Evolutionary conservation across 2,888 invertebrate species (phyloP).

Genomic region (Tetanocera ferruginea): DNA sequence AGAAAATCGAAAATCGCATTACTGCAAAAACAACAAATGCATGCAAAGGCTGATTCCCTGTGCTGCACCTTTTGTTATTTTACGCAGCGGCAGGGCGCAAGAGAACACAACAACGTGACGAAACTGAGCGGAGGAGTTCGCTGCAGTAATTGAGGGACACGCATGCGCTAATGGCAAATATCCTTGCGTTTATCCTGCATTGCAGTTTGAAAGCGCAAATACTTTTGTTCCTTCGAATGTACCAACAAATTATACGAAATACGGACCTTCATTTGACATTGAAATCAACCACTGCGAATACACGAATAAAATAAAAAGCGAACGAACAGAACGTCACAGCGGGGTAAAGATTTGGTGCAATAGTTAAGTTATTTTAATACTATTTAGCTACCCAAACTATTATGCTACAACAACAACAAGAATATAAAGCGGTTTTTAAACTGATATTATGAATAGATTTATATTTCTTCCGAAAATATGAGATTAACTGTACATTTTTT

Average conservation of each 20-base stretch:
- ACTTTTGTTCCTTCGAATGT: neutral
- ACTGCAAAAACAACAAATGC: slow-evolving; percentile 1
- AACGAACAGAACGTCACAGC: neutral
- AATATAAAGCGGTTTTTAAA: neutral
- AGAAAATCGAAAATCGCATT: neutral
- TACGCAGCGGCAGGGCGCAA: neutral
- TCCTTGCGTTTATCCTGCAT: neutral
- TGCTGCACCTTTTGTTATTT: neutral
- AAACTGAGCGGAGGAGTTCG: slow-evolving; percentile 27
- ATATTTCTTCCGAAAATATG: too few relatives aligned
- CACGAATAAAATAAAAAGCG: neutral
- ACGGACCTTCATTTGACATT: neutral
- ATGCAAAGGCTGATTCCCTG: neutral
- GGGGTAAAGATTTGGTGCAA: too few relatives aligned
- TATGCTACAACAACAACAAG: neutral
- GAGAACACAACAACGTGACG: neutral
- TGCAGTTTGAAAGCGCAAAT: neutral
- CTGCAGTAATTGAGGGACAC: slow-evolving; percentile 21
- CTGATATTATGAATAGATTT: too few relatives aligned
- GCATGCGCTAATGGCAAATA: slow-evolving; percentile 5
- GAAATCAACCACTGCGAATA: neutral
- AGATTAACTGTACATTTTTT: too few relatives aligned
- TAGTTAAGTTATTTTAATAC: too few relatives aligned
- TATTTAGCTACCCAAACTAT: neutral
- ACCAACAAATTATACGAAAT: neutral